phyloP scores from a whole-genome alignment of 2,888 invertebrate species.

The Auanema sp. region DNA sequence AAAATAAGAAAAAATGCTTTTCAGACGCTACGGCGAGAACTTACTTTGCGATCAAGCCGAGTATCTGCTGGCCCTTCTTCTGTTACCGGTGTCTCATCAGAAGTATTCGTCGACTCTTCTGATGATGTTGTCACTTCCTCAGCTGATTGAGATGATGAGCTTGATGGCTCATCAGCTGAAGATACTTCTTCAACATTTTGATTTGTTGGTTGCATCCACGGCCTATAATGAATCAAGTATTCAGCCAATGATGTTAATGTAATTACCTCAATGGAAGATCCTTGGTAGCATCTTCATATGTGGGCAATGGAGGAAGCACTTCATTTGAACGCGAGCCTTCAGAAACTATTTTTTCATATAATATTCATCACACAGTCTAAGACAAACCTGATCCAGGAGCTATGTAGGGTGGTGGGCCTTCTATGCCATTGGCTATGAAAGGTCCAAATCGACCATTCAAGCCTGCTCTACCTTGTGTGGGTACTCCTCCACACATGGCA shows the following conservation, averaged over 20 bases:
- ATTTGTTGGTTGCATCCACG: too few relatives aligned
- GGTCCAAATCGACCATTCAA: constrained; percentile 30
- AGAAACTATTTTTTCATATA: not conserved
- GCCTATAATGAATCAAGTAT: not conserved
- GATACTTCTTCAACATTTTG: too few relatives aligned
- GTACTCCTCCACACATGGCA: constrained; percentile 30
- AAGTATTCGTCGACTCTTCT: too few relatives aligned
- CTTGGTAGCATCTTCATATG: constrained; percentile 63
- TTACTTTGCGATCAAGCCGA: too few relatives aligned
- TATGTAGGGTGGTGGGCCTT: constrained; percentile 58
- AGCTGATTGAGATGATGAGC: too few relatives aligned
- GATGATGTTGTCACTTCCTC: too few relatives aligned
- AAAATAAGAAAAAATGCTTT: too few relatives aligned
- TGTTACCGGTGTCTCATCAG: too few relatives aligned
- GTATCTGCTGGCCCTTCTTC: too few relatives aligned
- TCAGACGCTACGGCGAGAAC: too few relatives aligned
- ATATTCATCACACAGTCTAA: constrained; percentile 10
- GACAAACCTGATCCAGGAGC: not conserved
- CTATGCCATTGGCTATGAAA: constrained; percentile 45
- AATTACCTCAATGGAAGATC: constrained; percentile 48
- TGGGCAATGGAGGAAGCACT: constrained; percentile 56
- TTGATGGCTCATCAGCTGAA: too few relatives aligned
- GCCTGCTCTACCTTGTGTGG: constrained; percentile 12
- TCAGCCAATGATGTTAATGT: not conserved
- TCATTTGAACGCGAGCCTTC: constrained; percentile 34